Evolutionary conservation across 2,113 vertebrate genomes (phyloP).

Genomic region (Megaceryle maxima): DNA sequence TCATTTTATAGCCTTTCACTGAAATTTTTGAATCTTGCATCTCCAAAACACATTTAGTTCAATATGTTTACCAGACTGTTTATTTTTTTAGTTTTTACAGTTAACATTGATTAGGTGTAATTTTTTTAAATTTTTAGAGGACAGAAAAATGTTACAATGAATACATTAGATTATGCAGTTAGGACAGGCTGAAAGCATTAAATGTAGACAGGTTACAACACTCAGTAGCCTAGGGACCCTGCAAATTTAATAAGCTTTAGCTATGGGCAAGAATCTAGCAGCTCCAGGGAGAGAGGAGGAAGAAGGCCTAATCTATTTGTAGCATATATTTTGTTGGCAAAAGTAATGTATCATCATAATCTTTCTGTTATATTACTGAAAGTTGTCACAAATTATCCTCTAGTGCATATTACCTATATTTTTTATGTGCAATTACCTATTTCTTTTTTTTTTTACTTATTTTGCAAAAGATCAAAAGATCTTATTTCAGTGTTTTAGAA

Average conservation of each 20-base stretch:
- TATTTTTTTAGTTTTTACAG: neutral
- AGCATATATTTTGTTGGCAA: neutral
- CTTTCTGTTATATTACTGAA: neutral
- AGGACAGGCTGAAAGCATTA: conserved; percentile 57
- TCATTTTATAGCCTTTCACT: neutral
- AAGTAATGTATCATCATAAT: neutral
- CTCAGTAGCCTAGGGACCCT: conserved; percentile 17
- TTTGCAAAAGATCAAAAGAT: neutral
- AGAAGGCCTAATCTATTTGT: neutral
- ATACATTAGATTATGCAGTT: neutral
- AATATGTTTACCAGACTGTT: neutral
- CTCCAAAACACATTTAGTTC: neutral
- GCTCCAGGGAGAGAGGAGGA: neutral
- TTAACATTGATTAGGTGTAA: conserved; percentile 6
- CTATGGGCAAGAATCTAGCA: neutral
- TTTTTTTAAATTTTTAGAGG: neutral
- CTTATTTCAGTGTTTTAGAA: neutral
- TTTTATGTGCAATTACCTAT: neutral
- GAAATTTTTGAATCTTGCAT: neutral
- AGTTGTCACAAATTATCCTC: neutral
- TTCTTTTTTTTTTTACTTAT: neutral
- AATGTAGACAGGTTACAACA: conserved; percentile 63
- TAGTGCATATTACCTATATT: neutral
- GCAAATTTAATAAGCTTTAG: conserved; percentile 59
- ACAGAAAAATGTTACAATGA: neutral